A percentile compares a stretch with the other conserved stretches of the same genome.
Conservation (phyloP, 1,140 invertebrate species). For the Lepidurus couesii region DNA sequence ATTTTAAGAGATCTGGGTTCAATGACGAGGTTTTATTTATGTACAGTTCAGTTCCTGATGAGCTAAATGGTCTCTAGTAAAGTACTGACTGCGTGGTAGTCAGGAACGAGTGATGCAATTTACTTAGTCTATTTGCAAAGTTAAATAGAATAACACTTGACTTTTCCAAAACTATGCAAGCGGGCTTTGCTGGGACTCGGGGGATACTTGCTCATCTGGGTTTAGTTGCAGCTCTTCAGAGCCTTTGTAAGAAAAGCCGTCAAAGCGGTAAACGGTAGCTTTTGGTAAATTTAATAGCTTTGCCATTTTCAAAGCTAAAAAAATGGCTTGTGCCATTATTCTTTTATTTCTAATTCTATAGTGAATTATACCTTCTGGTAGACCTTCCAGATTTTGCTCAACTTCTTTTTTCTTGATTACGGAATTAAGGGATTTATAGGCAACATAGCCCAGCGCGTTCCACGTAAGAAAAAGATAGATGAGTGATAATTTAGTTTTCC, state of each 20-base stretch:
- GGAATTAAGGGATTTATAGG: constrained; percentile 45
- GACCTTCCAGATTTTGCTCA: neutral
- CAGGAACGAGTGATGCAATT: constrained; percentile 24
- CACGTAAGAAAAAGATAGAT: constrained; percentile 55
- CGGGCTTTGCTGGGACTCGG: neutral
- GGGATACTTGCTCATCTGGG: constrained; percentile 35
- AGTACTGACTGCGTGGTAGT: constrained; percentile 6
- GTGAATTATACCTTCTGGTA: neutral
- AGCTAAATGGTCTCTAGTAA: neutral
- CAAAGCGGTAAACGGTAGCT: constrained; percentile 50
- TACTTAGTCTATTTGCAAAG: constrained; percentile 18
- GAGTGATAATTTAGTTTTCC: constrained; percentile 55
- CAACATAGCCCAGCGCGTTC: constrained; percentile 57
- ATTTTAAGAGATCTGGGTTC: neutral
- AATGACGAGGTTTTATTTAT: neutral
- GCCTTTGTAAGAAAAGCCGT: constrained; percentile 45
- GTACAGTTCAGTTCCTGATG: neutral
- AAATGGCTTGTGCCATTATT: constrained; percentile 32
- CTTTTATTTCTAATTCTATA: neutral
- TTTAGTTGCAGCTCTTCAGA: constrained; percentile 47
- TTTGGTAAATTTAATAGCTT: constrained; percentile 51
- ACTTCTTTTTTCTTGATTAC: neutral
- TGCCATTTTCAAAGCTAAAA: constrained; percentile 46
- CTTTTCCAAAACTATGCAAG: neutral
- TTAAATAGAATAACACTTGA: neutral